Conservation (phyloP, 2,888 invertebrate species). For the Mesoligia furuncula region DNA sequence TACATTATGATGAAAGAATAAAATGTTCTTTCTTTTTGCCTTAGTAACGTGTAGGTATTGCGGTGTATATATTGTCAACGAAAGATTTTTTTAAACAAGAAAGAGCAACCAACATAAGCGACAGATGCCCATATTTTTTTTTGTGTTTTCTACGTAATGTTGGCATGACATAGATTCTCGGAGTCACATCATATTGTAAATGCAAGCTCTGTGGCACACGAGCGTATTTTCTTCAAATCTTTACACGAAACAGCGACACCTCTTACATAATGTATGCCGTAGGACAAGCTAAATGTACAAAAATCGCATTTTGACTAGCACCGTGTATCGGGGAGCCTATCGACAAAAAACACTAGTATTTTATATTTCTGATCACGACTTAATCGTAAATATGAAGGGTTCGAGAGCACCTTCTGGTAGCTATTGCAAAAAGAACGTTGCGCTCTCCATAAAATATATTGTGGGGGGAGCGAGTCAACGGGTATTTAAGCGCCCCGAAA, state of each 20-base stretch:
- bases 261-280: constrained; percentile 62
- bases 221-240: constrained; percentile 46
- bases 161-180: not conserved
- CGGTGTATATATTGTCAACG: not conserved
- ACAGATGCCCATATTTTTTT: not conserved
- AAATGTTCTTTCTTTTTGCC: not conserved
- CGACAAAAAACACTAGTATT: constrained; percentile 86
- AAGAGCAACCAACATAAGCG: not conserved
- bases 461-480: constrained; percentile 70
- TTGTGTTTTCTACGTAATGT: constrained; percentile 14
- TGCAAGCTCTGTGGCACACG: constrained; percentile 22
- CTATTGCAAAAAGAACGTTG: constrained; percentile 89
- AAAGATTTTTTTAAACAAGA: not conserved
- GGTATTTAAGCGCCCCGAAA: constrained; percentile 55
- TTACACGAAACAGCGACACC: constrained; percentile 50
- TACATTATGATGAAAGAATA: not conserved
- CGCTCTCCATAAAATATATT: constrained; percentile 90
- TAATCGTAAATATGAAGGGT: constrained; percentile 91
- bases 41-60: not conserved
- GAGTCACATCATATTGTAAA: constrained; percentile 40
- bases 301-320: constrained; percentile 65
- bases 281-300: constrained; percentile 62
- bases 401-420: constrained; percentile 88
- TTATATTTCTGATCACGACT: constrained; percentile 90
- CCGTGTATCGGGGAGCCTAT: constrained; percentile 81